These are phyloP conservation scores for Cheumatopsyche charites DNA, from an alignment of 1,140 invertebrate species.

Conservation along the genomic window DNA sequence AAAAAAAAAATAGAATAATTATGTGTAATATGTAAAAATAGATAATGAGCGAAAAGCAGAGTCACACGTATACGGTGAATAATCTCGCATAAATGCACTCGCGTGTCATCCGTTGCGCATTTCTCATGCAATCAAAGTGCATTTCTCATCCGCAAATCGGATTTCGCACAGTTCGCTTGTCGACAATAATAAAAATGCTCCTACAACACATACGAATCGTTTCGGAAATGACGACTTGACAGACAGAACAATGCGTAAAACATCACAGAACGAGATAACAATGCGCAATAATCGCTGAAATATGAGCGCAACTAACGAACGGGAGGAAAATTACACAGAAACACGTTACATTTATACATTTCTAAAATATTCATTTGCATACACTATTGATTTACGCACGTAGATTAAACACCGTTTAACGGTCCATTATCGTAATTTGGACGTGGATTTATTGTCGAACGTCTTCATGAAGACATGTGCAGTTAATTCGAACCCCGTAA, in stretches of 20 bases:
- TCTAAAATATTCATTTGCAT: neutral
- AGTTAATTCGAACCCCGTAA: neutral
- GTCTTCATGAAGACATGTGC: slow-evolving; percentile 23
- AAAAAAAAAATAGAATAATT: too few species aligned
- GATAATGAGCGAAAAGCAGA: too few species aligned
- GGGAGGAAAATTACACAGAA: too few species aligned
- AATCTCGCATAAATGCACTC: neutral
- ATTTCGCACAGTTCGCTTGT: slow-evolving; percentile 30
- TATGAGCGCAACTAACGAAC: neutral
- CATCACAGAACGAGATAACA: neutral
- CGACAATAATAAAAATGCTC: slow-evolving; percentile 24
- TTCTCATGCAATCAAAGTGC: slow-evolving; percentile 20
- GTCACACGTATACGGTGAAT: too few species aligned
- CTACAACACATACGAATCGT: slow-evolving; percentile 1
- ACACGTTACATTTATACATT: neutral
- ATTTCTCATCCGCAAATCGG: slow-evolving; percentile 31
- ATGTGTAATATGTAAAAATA: too few species aligned
- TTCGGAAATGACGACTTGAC: slow-evolving; percentile 31
- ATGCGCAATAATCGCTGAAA: slow-evolving; percentile 5
- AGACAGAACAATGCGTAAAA: slow-evolving; percentile 4
- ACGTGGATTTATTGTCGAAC: neutral
- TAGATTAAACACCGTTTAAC: too few species aligned
- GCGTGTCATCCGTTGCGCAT: slow-evolving; percentile 1
- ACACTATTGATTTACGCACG: too few species aligned
- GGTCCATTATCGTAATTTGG: too few species aligned